Evolutionary conservation across 2,888 invertebrate genomes (phyloP).

Genomic region (Eremobia ochroleuca): DNA sequence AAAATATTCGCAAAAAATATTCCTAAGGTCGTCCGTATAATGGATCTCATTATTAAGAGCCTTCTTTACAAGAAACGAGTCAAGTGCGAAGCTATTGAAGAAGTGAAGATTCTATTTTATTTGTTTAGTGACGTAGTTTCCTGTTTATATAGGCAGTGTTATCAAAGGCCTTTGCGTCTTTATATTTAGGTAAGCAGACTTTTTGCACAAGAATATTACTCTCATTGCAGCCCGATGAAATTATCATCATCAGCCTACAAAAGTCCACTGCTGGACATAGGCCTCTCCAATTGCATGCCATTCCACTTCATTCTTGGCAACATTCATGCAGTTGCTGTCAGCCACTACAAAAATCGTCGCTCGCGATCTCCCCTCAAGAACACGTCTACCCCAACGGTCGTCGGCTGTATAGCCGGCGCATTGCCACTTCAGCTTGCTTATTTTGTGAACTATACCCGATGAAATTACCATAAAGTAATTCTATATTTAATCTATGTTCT

Average conservation of each 20-base stretch:
- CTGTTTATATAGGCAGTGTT: constrained; percentile 2
- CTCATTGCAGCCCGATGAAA: background rate
- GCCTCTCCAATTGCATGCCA: background rate
- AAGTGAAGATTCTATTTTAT: constrained; percentile 39
- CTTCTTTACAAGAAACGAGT: constrained; percentile 43
- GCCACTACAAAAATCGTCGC: background rate
- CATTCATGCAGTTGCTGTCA: background rate
- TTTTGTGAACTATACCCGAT: background rate
- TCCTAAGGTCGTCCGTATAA: constrained; percentile 49
- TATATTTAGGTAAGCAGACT: background rate
- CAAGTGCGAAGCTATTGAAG: constrained; percentile 44
- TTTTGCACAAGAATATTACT: background rate
- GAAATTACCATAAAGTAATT: background rate
- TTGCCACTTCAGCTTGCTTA: background rate
- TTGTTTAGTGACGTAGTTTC: constrained; percentile 39
- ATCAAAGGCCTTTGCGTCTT: background rate
- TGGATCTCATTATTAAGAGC: constrained; percentile 49
- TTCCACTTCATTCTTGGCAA: background rate
- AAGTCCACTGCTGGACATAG: background rate
- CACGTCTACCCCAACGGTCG: background rate
- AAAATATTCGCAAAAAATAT: constrained; percentile 54
- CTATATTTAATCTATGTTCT: background rate
- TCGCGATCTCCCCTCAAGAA: background rate
- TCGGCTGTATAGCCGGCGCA: background rate
- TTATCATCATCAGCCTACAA: background rate